Evolutionary conservation across 2,888 invertebrate genomes (phyloP), one percentile per base, ranked within the genome.

Genomic region (Mellilla xanthometata): DNA sequence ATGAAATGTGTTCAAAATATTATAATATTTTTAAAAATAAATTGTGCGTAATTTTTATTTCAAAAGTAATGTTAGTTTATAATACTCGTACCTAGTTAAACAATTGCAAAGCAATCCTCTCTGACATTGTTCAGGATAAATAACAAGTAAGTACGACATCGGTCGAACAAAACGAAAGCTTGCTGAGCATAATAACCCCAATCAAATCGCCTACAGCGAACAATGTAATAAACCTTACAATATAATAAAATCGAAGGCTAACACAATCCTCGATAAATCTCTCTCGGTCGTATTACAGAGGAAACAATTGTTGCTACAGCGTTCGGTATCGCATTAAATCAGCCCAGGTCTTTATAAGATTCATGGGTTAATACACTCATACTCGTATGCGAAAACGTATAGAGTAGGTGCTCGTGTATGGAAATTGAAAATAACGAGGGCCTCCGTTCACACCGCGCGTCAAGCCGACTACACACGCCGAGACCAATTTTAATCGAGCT

Each of bases 361-460:
- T 87, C 85, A 85, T 80, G 74, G 76, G 77, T 82, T 88, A 82
- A 84, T 86, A 84, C 81, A 82, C 79, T 78, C 78, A 76, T 76
- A 79, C 73, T 74, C 68, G 69, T 74, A 78, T 72, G 79, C 76
- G 76, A 80, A 80, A 79, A 79, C 70, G 75, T 81, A 78, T 68
- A 82, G 76, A 72, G 72, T 73, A 80, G 82, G 78, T 72, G 83
- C 76, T 81, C 79, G 81, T 81, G 84, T 85, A 85, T 85, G 86
- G 85, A 88, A 88, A 89, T 89, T 87, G 87, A 87, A 88, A 89
- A 88, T 89, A 88, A 88, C 85, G 88, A 88, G 85, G 76, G 73
- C 78, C 78, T 73, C 76, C 78, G 83, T 85, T 86, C 86, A 79
- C 81, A 81, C 79, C 76, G 79, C 79, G 82, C 83, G 75, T 77